A percentile compares a stretch with the other conserved stretches of the same genome.
Evolutionary conservation across 2,888 invertebrate genomes (phyloP).

Genomic region (Tridacna crocea): DNA sequence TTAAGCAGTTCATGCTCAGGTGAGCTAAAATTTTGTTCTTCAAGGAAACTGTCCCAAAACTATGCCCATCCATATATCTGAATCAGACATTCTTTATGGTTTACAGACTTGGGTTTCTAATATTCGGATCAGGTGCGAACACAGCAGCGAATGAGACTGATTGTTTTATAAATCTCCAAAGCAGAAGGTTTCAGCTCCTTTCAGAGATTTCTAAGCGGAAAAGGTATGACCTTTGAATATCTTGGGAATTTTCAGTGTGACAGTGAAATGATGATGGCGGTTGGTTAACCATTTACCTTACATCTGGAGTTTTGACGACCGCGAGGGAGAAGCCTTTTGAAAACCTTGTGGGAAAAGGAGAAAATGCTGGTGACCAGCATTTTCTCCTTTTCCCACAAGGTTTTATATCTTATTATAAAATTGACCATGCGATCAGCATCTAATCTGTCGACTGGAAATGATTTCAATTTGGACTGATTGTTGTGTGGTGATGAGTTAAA

Average conservation of each 20-base stretch:
- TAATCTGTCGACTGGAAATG: background rate
- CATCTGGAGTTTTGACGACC: no score
- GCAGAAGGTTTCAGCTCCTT: background rate
- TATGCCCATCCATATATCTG: no score
- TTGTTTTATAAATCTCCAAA: background rate
- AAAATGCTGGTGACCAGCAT: no score
- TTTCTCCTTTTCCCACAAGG: background rate
- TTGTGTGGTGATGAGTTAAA: background rate
- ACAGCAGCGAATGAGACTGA: background rate
- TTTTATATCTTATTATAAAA: no score
- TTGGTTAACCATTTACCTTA: no score
- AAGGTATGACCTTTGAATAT: background rate
- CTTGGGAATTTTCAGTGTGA: background rate
- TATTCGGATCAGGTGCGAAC: background rate
- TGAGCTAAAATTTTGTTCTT: no score
- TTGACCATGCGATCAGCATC: no score
- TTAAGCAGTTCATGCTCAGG: no score
- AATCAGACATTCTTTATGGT: background rate
- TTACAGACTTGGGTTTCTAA: constrained; percentile 13
- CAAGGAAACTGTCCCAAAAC: no score
- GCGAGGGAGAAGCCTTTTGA: no score
- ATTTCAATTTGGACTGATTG: background rate
- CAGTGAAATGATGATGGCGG: background rate
- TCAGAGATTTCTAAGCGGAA: background rate
- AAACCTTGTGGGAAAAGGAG: no score